phyloP scores from a whole-genome alignment of 1,140 invertebrate genomes.

The Euwallacea fornicatus region DNA sequence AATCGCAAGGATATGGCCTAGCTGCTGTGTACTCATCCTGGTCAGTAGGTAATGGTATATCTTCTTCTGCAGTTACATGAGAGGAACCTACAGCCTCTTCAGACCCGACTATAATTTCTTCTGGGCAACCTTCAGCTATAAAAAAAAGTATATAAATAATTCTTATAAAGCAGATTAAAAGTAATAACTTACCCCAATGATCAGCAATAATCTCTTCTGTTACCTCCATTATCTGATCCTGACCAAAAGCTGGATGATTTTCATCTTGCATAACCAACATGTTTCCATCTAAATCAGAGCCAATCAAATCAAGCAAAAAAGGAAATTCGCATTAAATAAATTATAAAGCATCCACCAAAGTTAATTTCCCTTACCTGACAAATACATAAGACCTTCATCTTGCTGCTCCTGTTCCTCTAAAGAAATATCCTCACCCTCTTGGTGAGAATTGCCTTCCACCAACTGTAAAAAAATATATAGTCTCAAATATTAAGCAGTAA shows the following conservation, averaged over 20 bases:
- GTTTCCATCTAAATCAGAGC: conserved; percentile 48
- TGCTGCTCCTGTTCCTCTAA: conserved; percentile 15
- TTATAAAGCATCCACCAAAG: neutral
- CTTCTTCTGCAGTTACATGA: conserved; percentile 67
- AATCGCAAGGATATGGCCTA: conserved; percentile 82
- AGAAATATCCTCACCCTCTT: conserved; percentile 25
- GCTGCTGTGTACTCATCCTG: conserved; percentile 79
- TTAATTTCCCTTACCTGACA: conserved; percentile 14
- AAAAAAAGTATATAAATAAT: neutral
- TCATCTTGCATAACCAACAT: conserved; percentile 52
- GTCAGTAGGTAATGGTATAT: conserved; percentile 76
- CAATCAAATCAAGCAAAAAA: neutral
- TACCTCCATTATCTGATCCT: conserved; percentile 54
- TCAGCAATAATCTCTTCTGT: conserved; percentile 78
- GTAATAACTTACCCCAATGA: conserved; percentile 64
- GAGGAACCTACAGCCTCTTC: conserved; percentile 61
- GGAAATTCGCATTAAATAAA: neutral
- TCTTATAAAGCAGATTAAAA: neutral
- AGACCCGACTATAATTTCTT: conserved; percentile 51
- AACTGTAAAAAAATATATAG: neutral
- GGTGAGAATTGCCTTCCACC: conserved; percentile 25
- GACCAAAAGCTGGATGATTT: conserved; percentile 45
- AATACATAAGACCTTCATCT: conserved; percentile 27
- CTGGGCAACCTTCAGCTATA: conserved; percentile 44
- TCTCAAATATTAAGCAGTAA: no score